A percentile compares a stretch with the other conserved stretches of the same genome.
These are phyloP conservation scores for Anoncus sp. DNA, from an alignment of 2,888 invertebrate species.

Conservation along the genomic window DNA sequence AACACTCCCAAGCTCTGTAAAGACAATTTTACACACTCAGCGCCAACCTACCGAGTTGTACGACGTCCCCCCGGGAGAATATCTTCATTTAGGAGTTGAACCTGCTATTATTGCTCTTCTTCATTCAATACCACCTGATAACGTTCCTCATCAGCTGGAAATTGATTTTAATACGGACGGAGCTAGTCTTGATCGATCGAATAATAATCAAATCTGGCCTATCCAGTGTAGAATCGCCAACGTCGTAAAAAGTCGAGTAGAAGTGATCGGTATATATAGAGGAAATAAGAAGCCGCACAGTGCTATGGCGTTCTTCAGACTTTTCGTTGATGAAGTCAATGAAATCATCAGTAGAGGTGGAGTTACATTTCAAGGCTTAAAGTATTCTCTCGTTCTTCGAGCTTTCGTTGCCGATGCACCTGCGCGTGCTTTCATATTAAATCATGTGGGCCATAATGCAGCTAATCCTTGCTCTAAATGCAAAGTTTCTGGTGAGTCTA, in stretches of 20 bases:
- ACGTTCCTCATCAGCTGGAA: conserved; percentile 10
- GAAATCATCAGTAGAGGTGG: conserved; percentile 34
- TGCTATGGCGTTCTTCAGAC: conserved; percentile 8
- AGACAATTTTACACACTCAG: too few species aligned
- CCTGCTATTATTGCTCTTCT: background rate
- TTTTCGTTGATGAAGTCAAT: conserved; percentile 5
- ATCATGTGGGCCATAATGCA: conserved; percentile 22
- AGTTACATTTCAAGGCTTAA: conserved; percentile 14
- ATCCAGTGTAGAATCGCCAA: conserved; percentile 51
- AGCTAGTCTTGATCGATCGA: conserved; percentile 7
- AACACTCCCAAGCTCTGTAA: conserved; percentile 11
- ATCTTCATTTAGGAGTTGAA: conserved; percentile 36
- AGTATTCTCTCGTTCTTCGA: conserved; percentile 11
- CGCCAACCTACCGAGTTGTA: too few species aligned
- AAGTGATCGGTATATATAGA: conserved; percentile 59
- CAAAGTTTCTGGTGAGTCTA: conserved; percentile 19
- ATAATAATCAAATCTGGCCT: conserved; percentile 54
- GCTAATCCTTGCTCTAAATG: conserved; percentile 34
- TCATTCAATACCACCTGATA: background rate
- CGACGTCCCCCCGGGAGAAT: conserved; percentile 33
- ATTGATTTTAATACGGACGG: conserved; percentile 33
- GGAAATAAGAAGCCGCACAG: conserved; percentile 42
- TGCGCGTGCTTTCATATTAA: conserved; percentile 30
- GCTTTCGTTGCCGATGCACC: conserved; percentile 34
- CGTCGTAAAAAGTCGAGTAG: conserved; percentile 37